phyloP scores from a whole-genome alignment of 2,888 invertebrate species.

The Chloroclystis v-ata region DNA sequence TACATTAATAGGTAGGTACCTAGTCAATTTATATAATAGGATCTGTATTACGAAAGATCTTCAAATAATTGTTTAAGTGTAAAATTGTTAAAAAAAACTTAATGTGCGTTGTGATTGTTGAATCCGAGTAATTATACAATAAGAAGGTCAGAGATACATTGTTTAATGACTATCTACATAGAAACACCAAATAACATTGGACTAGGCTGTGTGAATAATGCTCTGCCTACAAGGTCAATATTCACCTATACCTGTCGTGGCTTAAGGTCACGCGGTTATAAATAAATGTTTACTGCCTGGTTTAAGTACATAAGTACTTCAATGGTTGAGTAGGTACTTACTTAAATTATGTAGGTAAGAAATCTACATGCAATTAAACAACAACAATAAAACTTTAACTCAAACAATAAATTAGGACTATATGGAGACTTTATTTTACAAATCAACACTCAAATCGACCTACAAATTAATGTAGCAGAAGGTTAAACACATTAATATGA shows the following conservation, averaged over 20 bases:
- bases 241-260: constrained; percentile 15
- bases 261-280: constrained; percentile 12
- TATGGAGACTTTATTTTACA: constrained; percentile 19
- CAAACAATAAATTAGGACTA: no score
- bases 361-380: no score
- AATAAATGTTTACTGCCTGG: constrained; percentile 5
- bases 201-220: constrained; percentile 42
- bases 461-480: constrained; percentile 50
- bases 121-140: constrained; percentile 55
- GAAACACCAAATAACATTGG: constrained; percentile 40
- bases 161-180: constrained; percentile 45
- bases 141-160: constrained; percentile 65
- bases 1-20: no score
- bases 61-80: background rate
- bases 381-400: no score
- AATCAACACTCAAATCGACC: constrained; percentile 33
- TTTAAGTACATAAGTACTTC: background rate
- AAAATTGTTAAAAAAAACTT: background rate
- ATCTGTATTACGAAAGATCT: no score
- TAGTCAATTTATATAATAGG: no score
- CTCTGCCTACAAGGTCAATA: constrained; percentile 36
- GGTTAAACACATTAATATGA: constrained; percentile 53
- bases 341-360: no score
- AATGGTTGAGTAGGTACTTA: background rate
- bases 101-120: constrained; percentile 48